phyloP scores from a whole-genome alignment of 2,797 vertebrate species.

The Etheostoma perlongum region DNA sequence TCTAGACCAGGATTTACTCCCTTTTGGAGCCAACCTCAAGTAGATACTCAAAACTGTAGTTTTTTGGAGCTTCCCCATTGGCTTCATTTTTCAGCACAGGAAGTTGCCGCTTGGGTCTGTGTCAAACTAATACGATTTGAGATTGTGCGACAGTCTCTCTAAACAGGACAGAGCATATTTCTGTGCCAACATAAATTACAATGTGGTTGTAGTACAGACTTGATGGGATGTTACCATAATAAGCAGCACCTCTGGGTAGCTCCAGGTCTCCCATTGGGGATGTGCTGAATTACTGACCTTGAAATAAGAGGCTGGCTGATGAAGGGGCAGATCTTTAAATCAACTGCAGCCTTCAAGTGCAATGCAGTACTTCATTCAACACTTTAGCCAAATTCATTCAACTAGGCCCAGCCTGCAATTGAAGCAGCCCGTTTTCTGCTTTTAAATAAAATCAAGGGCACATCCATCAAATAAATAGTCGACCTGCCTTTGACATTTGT shows the following conservation, averaged over 20 bases:
- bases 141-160: neutral
- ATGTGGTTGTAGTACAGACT: constrained; percentile 41
- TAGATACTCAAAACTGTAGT: no score
- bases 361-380: neutral
- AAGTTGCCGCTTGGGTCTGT: no score
- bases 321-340: constrained; percentile 13
- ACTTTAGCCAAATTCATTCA: neutral
- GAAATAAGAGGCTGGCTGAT: constrained; percentile 21
- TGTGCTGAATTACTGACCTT: constrained; percentile 61
- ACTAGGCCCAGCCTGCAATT: neutral
- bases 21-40: no score
- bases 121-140: neutral
- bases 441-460: neutral
- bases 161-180: constrained; percentile 28
- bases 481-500: neutral
- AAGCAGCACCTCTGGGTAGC: constrained; percentile 53
- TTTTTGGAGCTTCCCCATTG: no score
- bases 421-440: neutral
- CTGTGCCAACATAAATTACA: constrained; percentile 38
- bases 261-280: constrained; percentile 34
- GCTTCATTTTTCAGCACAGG: no score
- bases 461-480: neutral
- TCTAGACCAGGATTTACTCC: no score
- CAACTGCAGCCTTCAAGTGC: neutral
- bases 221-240: constrained; percentile 57